Conservation (phyloP, 2,113 vertebrate species). For the Ibidorhyncha struthersii region DNA sequence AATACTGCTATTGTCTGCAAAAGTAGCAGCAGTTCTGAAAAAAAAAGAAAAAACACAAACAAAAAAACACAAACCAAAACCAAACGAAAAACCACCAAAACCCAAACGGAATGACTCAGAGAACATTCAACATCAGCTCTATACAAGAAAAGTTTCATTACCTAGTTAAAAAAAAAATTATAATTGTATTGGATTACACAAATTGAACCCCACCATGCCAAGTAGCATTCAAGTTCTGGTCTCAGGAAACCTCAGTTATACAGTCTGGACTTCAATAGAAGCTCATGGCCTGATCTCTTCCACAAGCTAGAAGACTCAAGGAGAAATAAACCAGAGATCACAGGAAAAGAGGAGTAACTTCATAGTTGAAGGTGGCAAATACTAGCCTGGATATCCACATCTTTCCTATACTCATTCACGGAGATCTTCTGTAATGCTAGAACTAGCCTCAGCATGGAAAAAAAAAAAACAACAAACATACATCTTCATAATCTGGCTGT, state of each 20-base stretch:
- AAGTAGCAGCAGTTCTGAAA: not conserved
- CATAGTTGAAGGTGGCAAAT: not conserved
- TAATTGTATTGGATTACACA: not conserved
- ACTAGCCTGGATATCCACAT: not conserved
- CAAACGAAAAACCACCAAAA: no score
- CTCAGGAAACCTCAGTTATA: not conserved
- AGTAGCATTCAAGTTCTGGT: not conserved
- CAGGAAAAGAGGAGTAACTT: not conserved
- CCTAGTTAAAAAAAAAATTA: not conserved
- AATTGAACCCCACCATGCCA: not conserved
- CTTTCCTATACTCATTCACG: not conserved
- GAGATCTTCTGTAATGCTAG: not conserved
- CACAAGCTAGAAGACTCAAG: not conserved
- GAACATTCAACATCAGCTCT: not conserved
- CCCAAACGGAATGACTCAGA: not conserved
- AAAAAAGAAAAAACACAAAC: not conserved
- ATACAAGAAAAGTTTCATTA: not conserved
- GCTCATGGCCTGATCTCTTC: not conserved
- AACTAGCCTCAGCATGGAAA: not conserved
- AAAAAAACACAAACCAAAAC: not conserved
- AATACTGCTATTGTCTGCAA: not conserved
- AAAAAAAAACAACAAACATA: no score
- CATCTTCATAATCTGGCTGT: no score
- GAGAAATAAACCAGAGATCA: not conserved
- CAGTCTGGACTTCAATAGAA: not conserved